Base-by-base conservation (phyloP, 2,888 invertebrate species). In the Allolobophora icterica region DNA sequence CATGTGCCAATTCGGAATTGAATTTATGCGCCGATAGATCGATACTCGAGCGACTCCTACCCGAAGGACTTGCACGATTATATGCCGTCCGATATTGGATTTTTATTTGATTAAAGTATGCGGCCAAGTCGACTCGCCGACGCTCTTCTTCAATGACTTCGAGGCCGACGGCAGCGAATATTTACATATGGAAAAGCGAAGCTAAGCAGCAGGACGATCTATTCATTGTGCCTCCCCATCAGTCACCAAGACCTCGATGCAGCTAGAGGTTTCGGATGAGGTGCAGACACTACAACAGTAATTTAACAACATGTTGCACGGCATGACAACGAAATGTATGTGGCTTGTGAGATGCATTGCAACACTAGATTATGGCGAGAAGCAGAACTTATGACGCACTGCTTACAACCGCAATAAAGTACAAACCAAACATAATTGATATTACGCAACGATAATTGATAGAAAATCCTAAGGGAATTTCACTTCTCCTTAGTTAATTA, bases 51-150 rank as follows among this genome's bases (percentile, higher is more conserved):
- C 71, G 71, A 71, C 71, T 71, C 71, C n/a, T 71, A 17, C 71
- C 71, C 71, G 71, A 71, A 71, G 30, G 71, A 71, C 71, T n/a
- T 11, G 71, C n/a, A n/a, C 71, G 30, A 71, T n/a, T 71, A 71
- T 71, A 71, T 71, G 71, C 71, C 71, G 71, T n/a, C 71, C n/a
- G 71, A 71, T 71, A 71, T 71, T 71, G 71, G 71, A 71, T 71
- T 71, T 71, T 71, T 71, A 71, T 71, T 71, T 71, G 71, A 71
- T 71, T 71, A 71, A 71, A 71, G 71, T 71, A 71, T 71, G 71
- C 71, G 11, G n/a, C 71, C 71, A 71, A 71, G 71, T 71, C 71
- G 71, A 52, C 52, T 52, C 24, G 52, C 1, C 52, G 42, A 11
- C 52, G 24, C 45, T 13, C 19, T 45, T 45, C 45, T 19, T 71